Conservation (phyloP, 2,888 invertebrate species). For the Oligia fasciuncula region DNA sequence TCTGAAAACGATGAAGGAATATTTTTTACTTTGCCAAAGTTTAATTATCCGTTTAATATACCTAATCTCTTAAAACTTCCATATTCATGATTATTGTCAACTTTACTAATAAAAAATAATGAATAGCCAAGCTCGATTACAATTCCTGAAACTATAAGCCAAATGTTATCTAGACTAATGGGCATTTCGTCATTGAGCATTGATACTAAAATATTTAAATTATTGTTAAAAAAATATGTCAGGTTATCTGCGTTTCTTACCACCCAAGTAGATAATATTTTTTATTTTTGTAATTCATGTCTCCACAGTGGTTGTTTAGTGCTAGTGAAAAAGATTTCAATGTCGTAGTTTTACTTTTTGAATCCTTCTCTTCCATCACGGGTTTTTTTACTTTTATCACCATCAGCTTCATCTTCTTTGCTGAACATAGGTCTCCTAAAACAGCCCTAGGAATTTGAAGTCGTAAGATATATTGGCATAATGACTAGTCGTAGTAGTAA, state of each 20-base stretch:
- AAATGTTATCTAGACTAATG: constrained; percentile 58
- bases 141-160: constrained; percentile 50
- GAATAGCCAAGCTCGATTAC: constrained; percentile 18
- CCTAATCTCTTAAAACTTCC: neutral
- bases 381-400: neutral
- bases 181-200: constrained; percentile 39
- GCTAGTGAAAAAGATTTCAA: neutral
- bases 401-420: no score
- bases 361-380: neutral
- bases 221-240: constrained; percentile 19
- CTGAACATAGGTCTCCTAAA: neutral
- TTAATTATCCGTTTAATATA: neutral
- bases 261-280: constrained; percentile 52
- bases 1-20: neutral
- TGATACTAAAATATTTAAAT: constrained; percentile 30
- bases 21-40: neutral
- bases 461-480: no score
- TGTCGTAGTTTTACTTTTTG: neutral
- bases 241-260: constrained; percentile 34
- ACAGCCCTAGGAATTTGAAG: neutral
- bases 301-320: neutral
- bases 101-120: constrained; percentile 28
- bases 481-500: neutral
- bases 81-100: constrained; percentile 9
- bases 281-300: constrained; percentile 3